Percentiles rank a stretch among this genome's conserved stretches.
Conservation (phyloP, 2,888 invertebrate genomes). For the Bruchidius siliquastri region DNA sequence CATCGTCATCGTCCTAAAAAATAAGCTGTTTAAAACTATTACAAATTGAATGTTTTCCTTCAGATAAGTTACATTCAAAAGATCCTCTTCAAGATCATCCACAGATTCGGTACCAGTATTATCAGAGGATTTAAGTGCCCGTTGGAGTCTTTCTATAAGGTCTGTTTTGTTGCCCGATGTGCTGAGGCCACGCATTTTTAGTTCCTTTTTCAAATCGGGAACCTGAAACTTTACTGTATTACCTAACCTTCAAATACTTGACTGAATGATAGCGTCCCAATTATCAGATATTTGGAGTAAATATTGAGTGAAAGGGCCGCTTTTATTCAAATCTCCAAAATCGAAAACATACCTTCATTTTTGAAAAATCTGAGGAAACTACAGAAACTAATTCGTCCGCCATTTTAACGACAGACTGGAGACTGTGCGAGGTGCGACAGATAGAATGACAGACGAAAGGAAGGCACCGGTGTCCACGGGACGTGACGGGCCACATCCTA, state of each 20-base stretch:
- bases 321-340: no score
- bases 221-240: slow-evolving; percentile 55
- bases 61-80: slow-evolving; percentile 48
- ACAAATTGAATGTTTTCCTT: background rate
- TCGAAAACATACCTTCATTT: slow-evolving; percentile 34
- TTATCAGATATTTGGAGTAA: no score
- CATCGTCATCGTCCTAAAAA: slow-evolving; percentile 41
- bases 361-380: slow-evolving; percentile 31
- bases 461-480: no score
- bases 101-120: slow-evolving; percentile 43
- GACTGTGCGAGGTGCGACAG: no score
- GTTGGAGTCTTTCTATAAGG: slow-evolving; percentile 69
- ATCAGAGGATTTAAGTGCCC: slow-evolving; percentile 48
- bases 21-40: slow-evolving; percentile 13
- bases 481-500: no score
- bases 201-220: slow-evolving; percentile 75
- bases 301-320: no score
- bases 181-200: slow-evolving; percentile 72
- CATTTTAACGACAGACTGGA: slow-evolving; percentile 23
- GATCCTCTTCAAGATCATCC: slow-evolving; percentile 55
- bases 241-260: slow-evolving; percentile 10
- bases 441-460: no score
- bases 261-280: background rate
- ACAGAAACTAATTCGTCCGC: slow-evolving; percentile 28
- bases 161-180: slow-evolving; percentile 78